Percentiles rank a stretch among this genome's conserved stretches.
Evolutionary conservation across 2,888 invertebrate species (phyloP).

Genomic region (Oscheius sp.): DNA sequence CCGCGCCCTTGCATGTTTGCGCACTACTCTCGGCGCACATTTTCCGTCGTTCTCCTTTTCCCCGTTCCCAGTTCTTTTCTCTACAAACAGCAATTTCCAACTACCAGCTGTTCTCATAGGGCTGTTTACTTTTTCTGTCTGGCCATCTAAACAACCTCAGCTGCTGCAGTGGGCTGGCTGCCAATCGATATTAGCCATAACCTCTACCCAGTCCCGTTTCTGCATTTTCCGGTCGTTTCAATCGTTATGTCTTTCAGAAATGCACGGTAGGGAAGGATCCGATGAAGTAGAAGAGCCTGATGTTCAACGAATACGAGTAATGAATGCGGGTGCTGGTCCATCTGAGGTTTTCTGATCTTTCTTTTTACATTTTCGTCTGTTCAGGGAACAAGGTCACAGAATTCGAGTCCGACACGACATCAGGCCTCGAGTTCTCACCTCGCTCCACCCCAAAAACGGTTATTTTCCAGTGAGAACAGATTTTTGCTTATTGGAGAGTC

Average conservation of each 20-base stretch:
- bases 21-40: background rate
- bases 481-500: background rate
- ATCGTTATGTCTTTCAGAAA: background rate
- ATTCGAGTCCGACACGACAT: conserved; percentile 22
- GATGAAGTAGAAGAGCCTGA: background rate
- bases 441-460: conserved; percentile 14
- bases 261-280: conserved; percentile 18
- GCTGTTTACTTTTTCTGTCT: conserved; percentile 4
- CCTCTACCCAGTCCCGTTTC: background rate
- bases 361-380: background rate
- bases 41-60: background rate
- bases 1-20: background rate
- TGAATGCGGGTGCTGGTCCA: conserved; percentile 21
- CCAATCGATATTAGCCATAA: conserved; percentile 26
- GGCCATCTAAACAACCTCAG: conserved; percentile 15
- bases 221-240: background rate
- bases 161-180: conserved; percentile 2
- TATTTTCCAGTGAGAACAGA: conserved; percentile 24
- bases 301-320: background rate
- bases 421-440: conserved; percentile 1
- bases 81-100: background rate
- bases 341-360: background rate
- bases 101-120: background rate
- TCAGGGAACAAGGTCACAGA: conserved; percentile 31
- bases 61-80: background rate